These are phyloP conservation scores for Vanacampus margaritifer DNA, from an alignment of 2,113 vertebrate genomes.

Conservation along the genomic window DNA sequence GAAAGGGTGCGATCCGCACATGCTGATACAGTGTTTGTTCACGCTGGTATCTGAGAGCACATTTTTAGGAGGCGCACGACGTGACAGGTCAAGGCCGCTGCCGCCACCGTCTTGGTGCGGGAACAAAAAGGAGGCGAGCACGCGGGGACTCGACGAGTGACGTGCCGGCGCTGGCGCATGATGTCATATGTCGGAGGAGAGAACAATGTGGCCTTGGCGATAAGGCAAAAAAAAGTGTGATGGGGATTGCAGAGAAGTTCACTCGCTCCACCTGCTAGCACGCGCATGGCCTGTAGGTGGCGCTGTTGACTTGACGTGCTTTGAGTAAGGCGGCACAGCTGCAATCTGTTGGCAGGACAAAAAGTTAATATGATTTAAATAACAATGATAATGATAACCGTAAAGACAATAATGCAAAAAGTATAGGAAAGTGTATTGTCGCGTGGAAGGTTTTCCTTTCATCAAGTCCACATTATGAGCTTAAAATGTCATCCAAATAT, in stretches of 20 bases:
- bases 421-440: too few species aligned
- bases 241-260: not conserved
- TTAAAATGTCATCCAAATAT: too few species aligned
- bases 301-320: constrained; percentile 37
- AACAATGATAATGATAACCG: too few species aligned
- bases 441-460: too few species aligned
- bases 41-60: constrained; percentile 70
- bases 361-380: too few species aligned
- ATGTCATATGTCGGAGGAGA: constrained; percentile 30
- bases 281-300: constrained; percentile 48
- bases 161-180: constrained; percentile 19
- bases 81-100: constrained; percentile 78
- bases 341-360: too few species aligned
- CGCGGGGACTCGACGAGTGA: constrained; percentile 31
- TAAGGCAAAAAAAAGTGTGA: constrained; percentile 24
- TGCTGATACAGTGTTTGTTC: constrained; percentile 82
- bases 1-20: constrained; percentile 53
- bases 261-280: not conserved
- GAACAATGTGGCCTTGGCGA: constrained; percentile 64
- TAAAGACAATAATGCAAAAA: too few species aligned
- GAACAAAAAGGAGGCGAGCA: constrained; percentile 53
- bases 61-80: constrained; percentile 68
- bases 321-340: constrained; percentile 7
- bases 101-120: not conserved
- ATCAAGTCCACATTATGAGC: too few species aligned